Percentiles rank a stretch among this genome's conserved stretches.
phyloP scores from a whole-genome alignment of 2,113 vertebrate genomes.

The Myotis lucifugus region DNA sequence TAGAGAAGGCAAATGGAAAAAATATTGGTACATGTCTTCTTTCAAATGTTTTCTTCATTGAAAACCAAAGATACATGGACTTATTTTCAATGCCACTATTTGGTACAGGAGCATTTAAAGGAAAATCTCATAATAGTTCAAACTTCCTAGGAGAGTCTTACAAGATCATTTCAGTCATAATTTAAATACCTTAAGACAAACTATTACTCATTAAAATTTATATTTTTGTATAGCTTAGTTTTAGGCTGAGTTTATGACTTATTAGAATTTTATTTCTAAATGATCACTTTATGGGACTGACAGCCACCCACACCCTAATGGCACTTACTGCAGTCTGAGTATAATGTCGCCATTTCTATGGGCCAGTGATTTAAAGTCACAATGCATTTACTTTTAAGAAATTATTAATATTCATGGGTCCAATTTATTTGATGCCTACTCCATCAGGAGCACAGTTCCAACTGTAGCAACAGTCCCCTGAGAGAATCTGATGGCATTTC shows the following conservation, averaged over 20 bases:
- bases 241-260: not conserved
- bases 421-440: constrained; percentile 6
- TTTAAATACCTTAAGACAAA: not conserved
- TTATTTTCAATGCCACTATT: not conserved
- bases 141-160: not conserved
- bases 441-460: not conserved
- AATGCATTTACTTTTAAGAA: not conserved
- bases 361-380: not conserved
- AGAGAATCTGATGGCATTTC: not conserved
- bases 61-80: not conserved
- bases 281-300: not conserved
- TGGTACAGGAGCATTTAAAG: not conserved
- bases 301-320: no score
- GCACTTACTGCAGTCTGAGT: not conserved
- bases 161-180: not conserved
- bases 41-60: not conserved
- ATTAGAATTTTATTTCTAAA: not conserved
- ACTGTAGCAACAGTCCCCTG: not conserved
- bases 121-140: not conserved
- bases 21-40: not conserved
- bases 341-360: not conserved
- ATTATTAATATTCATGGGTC: constrained; percentile 51
- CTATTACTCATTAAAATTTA: not conserved
- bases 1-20: not conserved
- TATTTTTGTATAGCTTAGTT: not conserved